Conservation (phyloP, 1,140 invertebrate genomes). For the Bombus consobrinus region DNA sequence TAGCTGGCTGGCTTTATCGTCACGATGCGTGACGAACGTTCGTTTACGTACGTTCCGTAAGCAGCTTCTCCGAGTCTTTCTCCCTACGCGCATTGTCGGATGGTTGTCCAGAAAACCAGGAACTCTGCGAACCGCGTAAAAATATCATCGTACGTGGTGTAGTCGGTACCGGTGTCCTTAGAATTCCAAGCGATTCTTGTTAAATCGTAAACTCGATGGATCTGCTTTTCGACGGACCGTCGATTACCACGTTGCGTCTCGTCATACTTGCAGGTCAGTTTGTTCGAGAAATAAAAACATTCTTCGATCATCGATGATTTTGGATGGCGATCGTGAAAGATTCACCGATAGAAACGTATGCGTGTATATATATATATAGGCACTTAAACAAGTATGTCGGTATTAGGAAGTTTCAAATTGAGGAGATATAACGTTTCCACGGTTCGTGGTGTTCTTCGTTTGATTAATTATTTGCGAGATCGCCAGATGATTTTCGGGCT, state of each 20-base stretch:
- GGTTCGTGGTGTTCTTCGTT: neutral
- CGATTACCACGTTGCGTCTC: neutral
- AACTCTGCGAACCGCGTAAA: conserved; percentile 1
- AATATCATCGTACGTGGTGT: neutral
- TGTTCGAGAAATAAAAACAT: neutral
- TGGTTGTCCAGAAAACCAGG: conserved; percentile 12
- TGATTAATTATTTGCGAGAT: neutral
- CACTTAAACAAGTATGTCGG: neutral
- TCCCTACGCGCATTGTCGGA: neutral
- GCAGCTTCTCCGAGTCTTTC: conserved; percentile 10
- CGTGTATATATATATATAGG: too few relatives aligned
- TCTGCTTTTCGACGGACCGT: neutral
- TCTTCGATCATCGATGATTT: neutral
- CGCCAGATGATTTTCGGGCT: neutral
- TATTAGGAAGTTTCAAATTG: neutral
- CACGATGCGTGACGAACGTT: conserved; percentile 76
- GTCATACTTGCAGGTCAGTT: neutral
- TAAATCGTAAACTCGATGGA: neutral
- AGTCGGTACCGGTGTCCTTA: too few relatives aligned
- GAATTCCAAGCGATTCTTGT: neutral
- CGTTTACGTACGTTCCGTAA: conserved; percentile 65
- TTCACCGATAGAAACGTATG: neutral
- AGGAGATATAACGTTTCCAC: neutral
- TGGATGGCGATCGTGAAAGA: neutral
- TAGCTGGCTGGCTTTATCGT: conserved; percentile 76